Base-by-base conservation (phyloP, 2,888 invertebrate genomes). In the Sphaerophoria taeniata region DNA sequence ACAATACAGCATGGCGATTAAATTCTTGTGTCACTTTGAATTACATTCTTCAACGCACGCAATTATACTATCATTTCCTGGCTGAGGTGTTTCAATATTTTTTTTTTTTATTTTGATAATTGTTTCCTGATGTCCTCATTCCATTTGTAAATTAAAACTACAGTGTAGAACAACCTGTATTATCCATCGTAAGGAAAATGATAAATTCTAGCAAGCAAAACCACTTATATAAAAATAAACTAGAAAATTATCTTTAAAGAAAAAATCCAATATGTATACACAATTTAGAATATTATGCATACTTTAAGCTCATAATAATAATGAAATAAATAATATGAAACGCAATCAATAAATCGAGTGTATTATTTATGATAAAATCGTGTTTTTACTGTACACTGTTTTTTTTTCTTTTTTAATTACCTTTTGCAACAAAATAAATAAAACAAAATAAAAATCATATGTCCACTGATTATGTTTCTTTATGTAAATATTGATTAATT, bases 401-500 rank as follows among this genome's bases (percentile, higher is more conserved):
- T 16, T 56, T 39, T 77, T 70, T 75, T 84, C 2, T 24, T 24
- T 24, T 24, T 24, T 24, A 24, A 2, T 24, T 24, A 24, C 1
- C 24, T 24, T 24, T 24, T 24, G 24, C 24, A 24, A 12, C 36
- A 77, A 70, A 56, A 77, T 55, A 63, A 65, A 45, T 39, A 56
- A 51, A 70, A 55, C 56, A 45, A 43, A 36, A 14, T 11, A 39
- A 39, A 55, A n/a, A n/a, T n/a, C n/a, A n/a, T n/a, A 61, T 51
- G 43, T 70, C 16, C 74, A 36, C 63, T 70, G 63, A 81, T 71
- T 24, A 58, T 61, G 55, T 67, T 55, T 51, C 56, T 71, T 56
- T 67, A 73, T 80, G 75, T 85, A 85, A 49, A 80, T 80, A 85
- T 73, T 24, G 24, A 24, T 24, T 67, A 76, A 85, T 80, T 85